phyloP scores from a whole-genome alignment of 2,113 vertebrate species.

The Numida meleagris region DNA sequence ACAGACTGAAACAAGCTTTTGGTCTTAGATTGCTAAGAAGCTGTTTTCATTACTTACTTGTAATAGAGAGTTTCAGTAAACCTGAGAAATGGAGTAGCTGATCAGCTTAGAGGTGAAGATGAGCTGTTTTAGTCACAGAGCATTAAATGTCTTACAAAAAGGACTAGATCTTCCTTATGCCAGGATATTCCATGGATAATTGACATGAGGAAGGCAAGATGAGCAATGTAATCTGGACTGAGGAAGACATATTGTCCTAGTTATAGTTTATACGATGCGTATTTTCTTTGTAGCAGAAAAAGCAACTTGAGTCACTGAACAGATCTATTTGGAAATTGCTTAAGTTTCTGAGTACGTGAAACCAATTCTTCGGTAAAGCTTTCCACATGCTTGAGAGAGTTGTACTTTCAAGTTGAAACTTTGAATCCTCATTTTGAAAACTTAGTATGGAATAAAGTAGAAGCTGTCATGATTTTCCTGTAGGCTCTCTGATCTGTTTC shows the following conservation, averaged over 20 bases:
- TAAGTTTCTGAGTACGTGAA: background rate
- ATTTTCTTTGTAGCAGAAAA: background rate
- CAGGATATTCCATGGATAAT: background rate
- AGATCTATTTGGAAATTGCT: background rate
- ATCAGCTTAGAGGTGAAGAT: background rate
- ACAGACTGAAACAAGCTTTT: background rate
- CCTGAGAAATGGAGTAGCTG: background rate
- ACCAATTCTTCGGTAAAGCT: background rate
- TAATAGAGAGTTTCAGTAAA: background rate
- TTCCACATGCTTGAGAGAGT: background rate
- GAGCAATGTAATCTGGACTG: background rate
- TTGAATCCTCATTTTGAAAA: background rate
- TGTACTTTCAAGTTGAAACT: background rate
- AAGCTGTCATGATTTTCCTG: background rate
- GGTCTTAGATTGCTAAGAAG: background rate
- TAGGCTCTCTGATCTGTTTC: background rate
- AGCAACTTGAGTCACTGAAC: background rate
- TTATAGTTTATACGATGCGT: background rate
- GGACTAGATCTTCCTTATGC: background rate
- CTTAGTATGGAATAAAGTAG: background rate
- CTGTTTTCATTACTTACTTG: background rate
- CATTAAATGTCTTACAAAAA: background rate
- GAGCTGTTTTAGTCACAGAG: background rate
- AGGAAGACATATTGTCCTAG: background rate
- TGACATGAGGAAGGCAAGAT: background rate